phyloP scores from a whole-genome alignment of 2,113 vertebrate species.

The Melospiza melodia region DNA sequence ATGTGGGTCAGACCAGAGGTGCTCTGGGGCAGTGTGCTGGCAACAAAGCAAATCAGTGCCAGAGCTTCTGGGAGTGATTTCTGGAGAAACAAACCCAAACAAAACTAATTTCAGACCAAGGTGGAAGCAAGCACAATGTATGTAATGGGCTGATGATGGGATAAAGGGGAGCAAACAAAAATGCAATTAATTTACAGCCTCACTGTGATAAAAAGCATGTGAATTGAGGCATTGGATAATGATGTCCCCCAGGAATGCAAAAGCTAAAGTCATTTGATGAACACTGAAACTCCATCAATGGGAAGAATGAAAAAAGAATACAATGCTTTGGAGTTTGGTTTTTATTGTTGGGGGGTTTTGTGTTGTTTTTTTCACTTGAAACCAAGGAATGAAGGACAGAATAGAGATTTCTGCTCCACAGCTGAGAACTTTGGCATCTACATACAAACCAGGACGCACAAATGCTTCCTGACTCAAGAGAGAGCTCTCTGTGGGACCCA shows the following conservation, averaged over 20 bases:
- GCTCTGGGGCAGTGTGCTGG: neutral
- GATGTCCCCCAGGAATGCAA: neutral
- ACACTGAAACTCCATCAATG: neutral
- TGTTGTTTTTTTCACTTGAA: neutral
- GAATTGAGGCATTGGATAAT: neutral
- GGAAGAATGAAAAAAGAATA: neutral
- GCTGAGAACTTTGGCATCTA: neutral
- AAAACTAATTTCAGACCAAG: neutral
- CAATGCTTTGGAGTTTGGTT: neutral
- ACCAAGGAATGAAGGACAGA: neutral
- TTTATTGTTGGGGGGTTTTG: neutral
- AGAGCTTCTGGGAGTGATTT: neutral
- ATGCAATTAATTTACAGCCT: neutral
- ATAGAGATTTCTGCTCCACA: neutral
- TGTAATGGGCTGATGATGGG: neutral
- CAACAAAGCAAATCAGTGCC: neutral
- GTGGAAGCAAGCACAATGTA: neutral
- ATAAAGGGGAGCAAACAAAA: neutral
- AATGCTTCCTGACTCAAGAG: fast-evolving
- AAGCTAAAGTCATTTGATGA: neutral
- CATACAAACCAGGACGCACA: neutral
- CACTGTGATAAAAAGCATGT: neutral
- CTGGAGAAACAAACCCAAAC: neutral
- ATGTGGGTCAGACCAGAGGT: neutral
- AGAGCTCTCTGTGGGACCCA: neutral